Conservation (phyloP, 2,888 invertebrate species). For the Flexamia atlantica region DNA sequence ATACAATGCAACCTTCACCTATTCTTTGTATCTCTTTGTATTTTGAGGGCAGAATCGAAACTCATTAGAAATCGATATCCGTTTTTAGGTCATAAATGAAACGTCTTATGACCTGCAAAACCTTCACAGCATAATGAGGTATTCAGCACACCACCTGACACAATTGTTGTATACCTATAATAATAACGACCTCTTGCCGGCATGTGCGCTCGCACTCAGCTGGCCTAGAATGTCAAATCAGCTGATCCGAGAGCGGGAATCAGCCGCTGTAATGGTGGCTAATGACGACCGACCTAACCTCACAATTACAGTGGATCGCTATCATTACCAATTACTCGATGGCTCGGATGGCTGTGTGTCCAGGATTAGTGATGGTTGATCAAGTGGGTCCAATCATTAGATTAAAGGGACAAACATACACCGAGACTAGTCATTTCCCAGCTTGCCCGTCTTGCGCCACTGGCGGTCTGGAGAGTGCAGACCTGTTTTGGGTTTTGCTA, state of each 20-base stretch:
- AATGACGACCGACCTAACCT: conserved; percentile 43
- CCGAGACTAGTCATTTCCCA: conserved; percentile 13
- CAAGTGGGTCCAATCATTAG: conserved; percentile 30
- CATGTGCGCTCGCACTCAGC: neutral
- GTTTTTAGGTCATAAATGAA: too few relatives aligned
- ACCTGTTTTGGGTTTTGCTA: too few relatives aligned
- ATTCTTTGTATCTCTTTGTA: too few relatives aligned
- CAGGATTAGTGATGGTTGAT: conserved; percentile 32
- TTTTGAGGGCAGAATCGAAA: too few relatives aligned
- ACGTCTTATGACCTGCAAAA: too few relatives aligned
- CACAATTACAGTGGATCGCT: conserved; percentile 34
- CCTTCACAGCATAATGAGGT: neutral
- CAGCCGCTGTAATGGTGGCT: conserved; percentile 24
- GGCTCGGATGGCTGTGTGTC: conserved; percentile 25
- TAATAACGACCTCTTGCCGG: neutral
- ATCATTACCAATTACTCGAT: conserved; percentile 43
- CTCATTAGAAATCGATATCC: too few relatives aligned
- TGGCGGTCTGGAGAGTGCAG: neutral
- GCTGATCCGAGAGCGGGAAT: conserved; percentile 43
- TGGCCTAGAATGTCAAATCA: conserved; percentile 40
- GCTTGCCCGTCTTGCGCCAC: neutral
- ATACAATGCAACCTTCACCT: too few relatives aligned
- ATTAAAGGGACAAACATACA: conserved; percentile 39
- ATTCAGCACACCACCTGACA: neutral
- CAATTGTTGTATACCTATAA: conserved; percentile 22